Evolutionary conservation across 2,113 vertebrate genomes (phyloP), one percentile per base, ranked within the genome.

Genomic region (Misgurnus mizolepis): DNA sequence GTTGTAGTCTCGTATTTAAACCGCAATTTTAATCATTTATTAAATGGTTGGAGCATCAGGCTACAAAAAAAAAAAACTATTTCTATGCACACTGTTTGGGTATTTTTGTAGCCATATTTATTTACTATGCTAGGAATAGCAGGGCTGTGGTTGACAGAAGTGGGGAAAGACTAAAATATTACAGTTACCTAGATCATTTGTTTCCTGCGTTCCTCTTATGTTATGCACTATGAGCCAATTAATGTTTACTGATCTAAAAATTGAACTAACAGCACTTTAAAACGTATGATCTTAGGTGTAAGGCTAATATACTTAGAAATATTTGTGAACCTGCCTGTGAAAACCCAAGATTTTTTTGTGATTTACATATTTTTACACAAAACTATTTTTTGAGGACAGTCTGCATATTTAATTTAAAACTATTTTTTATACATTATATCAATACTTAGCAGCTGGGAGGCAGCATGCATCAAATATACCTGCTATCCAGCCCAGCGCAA

Each of bases 1-100:
- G 61, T 8, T n/a, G 8, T 9, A 47, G 22, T 4, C 43, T 39
- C 40, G 40, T 62, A 62, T 47, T 76, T 76, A 76, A 64, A 76
- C 61, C 22, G 10, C 18, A 66, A 12, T 66, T 27, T 66, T 66
- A 76, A 53, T n/a, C 7, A 53, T 53, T 53, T 76, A 66, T 65
- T 66, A 66, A 39, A 64, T 14, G 10, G 18, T 34, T 7, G 7
- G 58, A 7, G 22, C 58, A 34, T 75, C 72, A 61, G 12, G 15
- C 56, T 4, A n/a, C 10, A 8, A 4, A 74, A 14, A n/a, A 74
- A 14, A n/a, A 62, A 75, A 62, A 62, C 47, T 47, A 62, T 47
- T 62, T 34, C 58, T 34, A 22, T 49, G 58, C 58, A 49, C 27
- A 4, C 14, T 62, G 40, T 43, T 17, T 40, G 27, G 58, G 27